A percentile compares a stretch with the other conserved stretches of the same genome.
These are phyloP conservation scores for Petroica traversi DNA, from an alignment of 2,113 vertebrate species.

Conservation along the genomic window DNA sequence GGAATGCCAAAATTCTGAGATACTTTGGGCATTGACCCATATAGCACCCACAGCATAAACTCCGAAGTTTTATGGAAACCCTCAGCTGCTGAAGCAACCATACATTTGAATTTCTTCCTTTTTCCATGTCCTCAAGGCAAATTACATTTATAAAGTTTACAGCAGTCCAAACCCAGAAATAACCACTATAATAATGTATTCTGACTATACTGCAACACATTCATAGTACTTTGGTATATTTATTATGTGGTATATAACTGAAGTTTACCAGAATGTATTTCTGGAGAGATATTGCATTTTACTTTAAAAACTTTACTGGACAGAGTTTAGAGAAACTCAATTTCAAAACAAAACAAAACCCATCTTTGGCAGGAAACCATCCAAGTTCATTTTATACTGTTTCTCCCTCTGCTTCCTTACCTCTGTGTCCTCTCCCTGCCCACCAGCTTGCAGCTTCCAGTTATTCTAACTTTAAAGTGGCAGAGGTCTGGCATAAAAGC, in stretches of 20 bases:
- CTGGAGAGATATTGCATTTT: not conserved
- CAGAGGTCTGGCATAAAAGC: not conserved
- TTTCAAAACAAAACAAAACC: not conserved
- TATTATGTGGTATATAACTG: not conserved
- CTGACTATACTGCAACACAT: not conserved
- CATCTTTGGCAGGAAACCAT: not conserved
- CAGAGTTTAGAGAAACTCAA: not conserved
- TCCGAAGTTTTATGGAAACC: not conserved
- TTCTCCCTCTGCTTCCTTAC: not conserved
- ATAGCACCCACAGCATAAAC: not conserved
- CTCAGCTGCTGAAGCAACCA: not conserved
- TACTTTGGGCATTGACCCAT: not conserved
- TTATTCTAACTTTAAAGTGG: not conserved
- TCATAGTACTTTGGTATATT: not conserved
- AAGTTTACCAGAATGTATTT: not conserved
- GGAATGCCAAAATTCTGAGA: not conserved
- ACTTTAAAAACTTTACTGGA: not conserved
- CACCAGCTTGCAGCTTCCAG: not conserved
- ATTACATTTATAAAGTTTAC: not conserved
- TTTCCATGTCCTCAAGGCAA: not conserved
- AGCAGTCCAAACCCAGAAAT: not conserved
- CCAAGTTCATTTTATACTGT: not conserved
- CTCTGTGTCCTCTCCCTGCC: accelerated
- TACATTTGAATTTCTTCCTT: not conserved
- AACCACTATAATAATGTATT: not conserved